Evolutionary conservation across 2,797 vertebrate species (phyloP).

Genomic region (Siniperca undulata): DNA sequence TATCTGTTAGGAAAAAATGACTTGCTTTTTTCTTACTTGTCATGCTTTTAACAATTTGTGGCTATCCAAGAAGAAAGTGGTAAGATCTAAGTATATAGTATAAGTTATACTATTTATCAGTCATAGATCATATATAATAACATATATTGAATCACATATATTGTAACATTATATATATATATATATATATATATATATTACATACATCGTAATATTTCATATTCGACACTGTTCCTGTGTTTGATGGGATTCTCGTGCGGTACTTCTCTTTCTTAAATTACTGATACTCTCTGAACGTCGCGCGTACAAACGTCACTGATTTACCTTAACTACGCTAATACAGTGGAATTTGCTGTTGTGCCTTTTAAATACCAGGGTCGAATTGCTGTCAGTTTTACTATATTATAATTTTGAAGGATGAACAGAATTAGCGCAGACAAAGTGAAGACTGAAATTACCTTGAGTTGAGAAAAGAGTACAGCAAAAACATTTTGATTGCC

Average conservation of each 20-base stretch:
- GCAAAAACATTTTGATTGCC: neutral
- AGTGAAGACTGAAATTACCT: fast-evolving
- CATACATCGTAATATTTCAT: neutral
- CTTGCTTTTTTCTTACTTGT: neutral
- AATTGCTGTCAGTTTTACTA: neutral
- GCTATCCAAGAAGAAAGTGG: neutral
- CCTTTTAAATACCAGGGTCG: neutral
- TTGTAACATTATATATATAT: neutral
- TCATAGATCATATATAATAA: neutral
- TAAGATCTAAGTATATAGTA: no score
- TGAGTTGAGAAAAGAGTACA: fast-evolving
- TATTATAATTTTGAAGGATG: fast-evolving
- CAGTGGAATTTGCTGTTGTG: fast-evolving
- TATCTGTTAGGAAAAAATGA: neutral
- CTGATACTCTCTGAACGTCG: constrained; percentile 54
- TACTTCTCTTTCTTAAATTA: neutral
- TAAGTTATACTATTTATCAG: neutral
- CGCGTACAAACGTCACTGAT: neutral
- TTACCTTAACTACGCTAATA: constrained; percentile 62
- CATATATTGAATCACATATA: neutral
- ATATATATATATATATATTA: no score
- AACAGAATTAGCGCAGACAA: fast-evolving
- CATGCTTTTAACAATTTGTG: neutral
- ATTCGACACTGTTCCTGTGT: no score
- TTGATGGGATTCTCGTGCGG: fast-evolving